These are phyloP conservation scores for Chesias legatella DNA, from an alignment of 2,888 invertebrate species.

Conservation along the genomic window DNA sequence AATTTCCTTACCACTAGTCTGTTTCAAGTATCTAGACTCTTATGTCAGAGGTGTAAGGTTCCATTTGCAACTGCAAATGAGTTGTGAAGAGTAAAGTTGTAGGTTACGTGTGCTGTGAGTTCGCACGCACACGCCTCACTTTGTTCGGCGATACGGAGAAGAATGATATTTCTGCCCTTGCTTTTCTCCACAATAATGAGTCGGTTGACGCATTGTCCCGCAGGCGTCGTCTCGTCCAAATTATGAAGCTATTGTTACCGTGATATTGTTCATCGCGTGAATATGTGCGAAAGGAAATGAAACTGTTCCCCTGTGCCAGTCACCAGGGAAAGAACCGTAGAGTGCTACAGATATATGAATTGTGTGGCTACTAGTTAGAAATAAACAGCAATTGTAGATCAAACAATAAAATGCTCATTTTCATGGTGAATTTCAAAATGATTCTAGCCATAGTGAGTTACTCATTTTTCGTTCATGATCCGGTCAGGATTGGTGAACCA, in stretches of 20 bases:
- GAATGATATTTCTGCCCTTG: conserved; percentile 63
- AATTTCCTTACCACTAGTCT: neutral
- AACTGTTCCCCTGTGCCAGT: conserved; percentile 58
- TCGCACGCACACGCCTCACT: conserved; percentile 51
- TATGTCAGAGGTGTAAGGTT: conserved; percentile 4
- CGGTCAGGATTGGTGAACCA: no score
- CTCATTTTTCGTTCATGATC: no score
- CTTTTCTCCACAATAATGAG: conserved; percentile 71
- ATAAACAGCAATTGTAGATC: no score
- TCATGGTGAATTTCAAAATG: no score
- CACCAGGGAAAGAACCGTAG: conserved; percentile 30
- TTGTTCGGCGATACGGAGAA: conserved; percentile 48
- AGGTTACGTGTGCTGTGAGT: conserved; percentile 30
- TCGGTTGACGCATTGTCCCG: conserved; percentile 73
- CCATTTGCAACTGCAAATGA: neutral
- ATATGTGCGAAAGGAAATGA: conserved; percentile 75
- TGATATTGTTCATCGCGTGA: conserved; percentile 72
- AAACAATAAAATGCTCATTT: no score
- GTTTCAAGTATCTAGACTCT: neutral
- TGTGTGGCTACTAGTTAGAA: no score
- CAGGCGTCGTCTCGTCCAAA: conserved; percentile 67
- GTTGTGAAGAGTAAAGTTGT: conserved; percentile 3
- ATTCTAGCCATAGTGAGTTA: no score
- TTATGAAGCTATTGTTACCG: conserved; percentile 71
- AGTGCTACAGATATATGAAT: no score